Evolutionary conservation across 1,140 invertebrate species (phyloP), one percentile per base, ranked within the genome.

Genomic region (Cherax destructor): DNA sequence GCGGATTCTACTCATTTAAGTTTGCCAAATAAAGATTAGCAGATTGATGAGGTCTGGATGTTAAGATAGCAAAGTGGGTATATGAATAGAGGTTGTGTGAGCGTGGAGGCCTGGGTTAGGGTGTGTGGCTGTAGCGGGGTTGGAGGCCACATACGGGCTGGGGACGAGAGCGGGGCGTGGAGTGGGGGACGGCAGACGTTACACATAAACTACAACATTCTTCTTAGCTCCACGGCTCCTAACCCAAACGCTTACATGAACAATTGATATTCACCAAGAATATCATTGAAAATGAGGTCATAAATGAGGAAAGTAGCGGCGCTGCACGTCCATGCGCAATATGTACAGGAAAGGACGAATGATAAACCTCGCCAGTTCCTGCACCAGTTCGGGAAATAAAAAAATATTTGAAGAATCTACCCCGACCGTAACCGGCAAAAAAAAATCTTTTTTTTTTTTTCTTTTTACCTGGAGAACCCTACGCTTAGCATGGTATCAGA

Each of bases 191-290:
- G 90, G 90, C 90, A 91, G 90, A 91, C 90, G 90, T 91, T 91
- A 91, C 90, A 91, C 90, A 91, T 91, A 91, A 91, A 91, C 90
- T 91, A 91, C 90, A 91, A 86, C 90, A 91, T 91, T 91, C 90
- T 91, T 91, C 90, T 91, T 91, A 86, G 90, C 90, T 91, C 90
- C 78, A 78, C 85, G 90, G 84, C 90, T 91, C 84, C 90, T 91
- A 91, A 91, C 88, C 88, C 88, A 91, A 91, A 91, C 88, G 88
- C 88, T 91, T 91, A 91, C 88, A 91, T 91, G 88, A 91, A 91
- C 88, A 91, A 91, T 91, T 91, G 88, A 91, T 91, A 91, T 91
- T 91, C 83, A 91, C 83, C 83, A 84, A 91, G 88, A 91, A 77
- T 79, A 85, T 85, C 83, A 91, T 52, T 79, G 59, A 84, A 65